Evolutionary conservation across 2,888 invertebrate species (phyloP), one percentile per base, ranked within the genome.

Genomic region (Drosophila mimetica): DNA sequence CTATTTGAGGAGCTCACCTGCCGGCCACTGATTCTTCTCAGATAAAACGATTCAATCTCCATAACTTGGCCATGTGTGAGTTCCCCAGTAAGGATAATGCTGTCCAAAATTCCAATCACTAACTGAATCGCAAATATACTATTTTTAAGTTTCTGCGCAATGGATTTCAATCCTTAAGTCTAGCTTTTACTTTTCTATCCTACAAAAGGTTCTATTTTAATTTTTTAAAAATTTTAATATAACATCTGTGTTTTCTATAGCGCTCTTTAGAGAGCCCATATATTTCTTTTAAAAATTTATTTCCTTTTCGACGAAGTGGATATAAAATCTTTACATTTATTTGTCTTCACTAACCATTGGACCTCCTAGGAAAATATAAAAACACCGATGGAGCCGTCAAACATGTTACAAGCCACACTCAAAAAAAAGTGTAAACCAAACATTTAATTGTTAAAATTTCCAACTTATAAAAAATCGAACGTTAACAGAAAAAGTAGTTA

Each of bases 21-120:
- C 32, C n/a, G 16, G 34, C 20, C 53, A 44, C 46, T 54, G 47
- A 46, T 44, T 54, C 20, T 20, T 44, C 16, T 16, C 2, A 8
- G 14, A 20, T 9, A 13, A 16, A 34, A 1, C n/a, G 42, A 22
- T 42, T 42, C 22, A n/a, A 22, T 22, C 42, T 22, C n/a, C 2
- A n/a, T 37, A 4, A 11, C 16, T 16, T 9, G 11, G 8, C 37
- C 37, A 16, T 8, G 37, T 8, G 14, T 37, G 37, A 16, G 8
- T 37, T 16, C 16, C 16, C 37, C 14, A 1, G 37, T 37, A 8
- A 16, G 37, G 16, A 37, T 9, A 37, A 37, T 18, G 16, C 9
- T 32, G 11, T 11, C 34, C 8, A 28, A 8, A 28, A 28, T 9
- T 28, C 28, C 2, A 28, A 11, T 30, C 9, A 4, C 25, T 6